These are phyloP conservation scores for Smutsia temminckii DNA, from an alignment of 2,797 vertebrate genomes.

Conservation along the genomic window DNA sequence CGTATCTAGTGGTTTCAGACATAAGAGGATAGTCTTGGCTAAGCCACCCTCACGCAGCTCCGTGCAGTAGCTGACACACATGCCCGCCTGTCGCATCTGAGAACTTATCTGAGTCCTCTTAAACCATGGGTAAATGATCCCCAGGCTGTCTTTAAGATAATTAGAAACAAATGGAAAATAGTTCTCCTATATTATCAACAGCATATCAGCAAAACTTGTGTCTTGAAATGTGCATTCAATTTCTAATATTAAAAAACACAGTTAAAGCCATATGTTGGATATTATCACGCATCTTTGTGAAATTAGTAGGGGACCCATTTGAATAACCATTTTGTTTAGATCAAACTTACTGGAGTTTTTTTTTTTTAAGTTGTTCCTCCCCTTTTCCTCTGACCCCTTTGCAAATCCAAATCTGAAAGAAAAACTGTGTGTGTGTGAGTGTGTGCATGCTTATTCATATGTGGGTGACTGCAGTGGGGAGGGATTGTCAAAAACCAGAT, in stretches of 20 bases:
- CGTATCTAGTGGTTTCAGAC: slow-evolving; percentile 48
- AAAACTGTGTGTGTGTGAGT: neutral
- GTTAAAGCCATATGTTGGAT: slow-evolving; percentile 86
- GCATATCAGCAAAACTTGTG: slow-evolving; percentile 86
- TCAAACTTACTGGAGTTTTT: slow-evolving; percentile 81
- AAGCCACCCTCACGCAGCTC: slow-evolving; percentile 54
- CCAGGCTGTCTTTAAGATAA: slow-evolving; percentile 88
- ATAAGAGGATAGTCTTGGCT: slow-evolving; percentile 47
- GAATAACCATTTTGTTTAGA: slow-evolving; percentile 86
- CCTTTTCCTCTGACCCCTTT: slow-evolving; percentile 11
- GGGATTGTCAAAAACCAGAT: neutral
- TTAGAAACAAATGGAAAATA: slow-evolving; percentile 87
- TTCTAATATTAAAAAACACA: slow-evolving; percentile 87
- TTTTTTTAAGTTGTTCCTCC: slow-evolving; percentile 56
- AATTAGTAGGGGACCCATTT: slow-evolving; percentile 87
- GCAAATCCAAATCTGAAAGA: slow-evolving; percentile 77
- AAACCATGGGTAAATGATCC: slow-evolving; percentile 86
- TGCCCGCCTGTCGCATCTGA: slow-evolving; percentile 75
- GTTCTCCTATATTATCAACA: slow-evolving; percentile 85
- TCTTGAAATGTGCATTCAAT: slow-evolving; percentile 88
- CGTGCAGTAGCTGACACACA: slow-evolving; percentile 69
- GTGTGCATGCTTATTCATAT: neutral
- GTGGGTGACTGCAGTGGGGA: neutral
- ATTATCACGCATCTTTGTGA: slow-evolving; percentile 87
- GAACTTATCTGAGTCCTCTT: slow-evolving; percentile 82